These are phyloP conservation scores for Chymomyza costata DNA, from an alignment of 1,140 invertebrate genomes.

Conservation along the genomic window DNA sequence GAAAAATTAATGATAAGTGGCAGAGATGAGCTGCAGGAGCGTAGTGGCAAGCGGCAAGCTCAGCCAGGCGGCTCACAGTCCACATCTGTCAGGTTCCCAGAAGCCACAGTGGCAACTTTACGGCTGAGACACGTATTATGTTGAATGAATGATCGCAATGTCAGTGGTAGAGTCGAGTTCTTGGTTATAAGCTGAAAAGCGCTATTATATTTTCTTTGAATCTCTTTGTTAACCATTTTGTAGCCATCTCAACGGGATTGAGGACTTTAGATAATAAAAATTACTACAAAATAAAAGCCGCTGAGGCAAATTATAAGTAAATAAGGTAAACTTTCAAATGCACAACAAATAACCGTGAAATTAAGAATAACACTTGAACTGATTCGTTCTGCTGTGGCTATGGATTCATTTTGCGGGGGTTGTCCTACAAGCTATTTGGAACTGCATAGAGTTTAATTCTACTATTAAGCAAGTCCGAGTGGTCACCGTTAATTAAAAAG, in stretches of 20 bases:
- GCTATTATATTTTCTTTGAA: too few species aligned
- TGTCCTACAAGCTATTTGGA: too few species aligned
- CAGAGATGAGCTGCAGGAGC: slow-evolving; percentile 11
- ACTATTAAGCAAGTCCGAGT: too few species aligned
- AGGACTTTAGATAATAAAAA: slow-evolving; percentile 37
- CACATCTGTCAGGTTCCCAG: slow-evolving; percentile 52
- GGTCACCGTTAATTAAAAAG: too few species aligned
- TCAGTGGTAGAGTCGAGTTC: neutral
- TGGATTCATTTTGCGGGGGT: slow-evolving; percentile 15
- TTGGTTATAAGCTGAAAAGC: slow-evolving; percentile 48
- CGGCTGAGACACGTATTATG: slow-evolving; percentile 58
- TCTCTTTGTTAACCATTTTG: slow-evolving; percentile 4
- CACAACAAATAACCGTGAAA: slow-evolving; percentile 58
- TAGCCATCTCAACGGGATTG: neutral
- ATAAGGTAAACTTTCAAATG: slow-evolving; percentile 46
- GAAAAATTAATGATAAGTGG: slow-evolving; percentile 74
- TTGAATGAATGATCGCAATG: slow-evolving; percentile 52
- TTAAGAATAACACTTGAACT: slow-evolving; percentile 65
- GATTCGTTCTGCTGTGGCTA: slow-evolving; percentile 63
- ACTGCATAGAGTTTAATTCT: too few species aligned
- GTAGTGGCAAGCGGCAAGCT: slow-evolving; percentile 11
- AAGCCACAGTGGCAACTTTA: slow-evolving; percentile 40
- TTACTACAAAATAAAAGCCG: slow-evolving; percentile 34
- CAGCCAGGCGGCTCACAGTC: slow-evolving; percentile 19
- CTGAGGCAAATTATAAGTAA: slow-evolving; percentile 69